Evolutionary conservation across 2,113 vertebrate genomes (phyloP).

Genomic region (Campylomormyrus numenius): DNA sequence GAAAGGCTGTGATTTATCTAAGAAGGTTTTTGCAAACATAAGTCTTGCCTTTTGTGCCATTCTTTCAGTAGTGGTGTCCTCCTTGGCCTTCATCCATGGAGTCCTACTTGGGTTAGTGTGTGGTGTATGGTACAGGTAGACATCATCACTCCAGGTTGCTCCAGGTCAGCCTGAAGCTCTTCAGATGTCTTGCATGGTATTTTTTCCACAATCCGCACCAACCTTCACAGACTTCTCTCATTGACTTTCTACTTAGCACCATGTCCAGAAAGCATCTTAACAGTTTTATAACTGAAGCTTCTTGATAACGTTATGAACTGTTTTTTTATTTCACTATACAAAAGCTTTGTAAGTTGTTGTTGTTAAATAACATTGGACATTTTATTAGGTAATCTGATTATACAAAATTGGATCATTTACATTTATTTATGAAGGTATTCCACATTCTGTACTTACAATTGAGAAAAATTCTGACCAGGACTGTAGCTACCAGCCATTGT

Average conservation of each 20-base stretch:
- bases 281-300: no score
- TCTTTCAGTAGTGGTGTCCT: no score
- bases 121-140: background rate
- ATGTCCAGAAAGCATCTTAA: no score
- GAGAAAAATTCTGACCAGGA: background rate
- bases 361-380: background rate
- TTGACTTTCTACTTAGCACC: background rate
- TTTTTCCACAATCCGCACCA: no score
- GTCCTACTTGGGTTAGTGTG: background rate
- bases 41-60: no score
- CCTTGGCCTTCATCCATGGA: no score
- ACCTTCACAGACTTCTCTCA: background rate
- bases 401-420: background rate
- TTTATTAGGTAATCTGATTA: background rate
- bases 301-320: no score
- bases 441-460: background rate
- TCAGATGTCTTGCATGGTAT: no score
- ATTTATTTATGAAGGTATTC: background rate
- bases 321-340: background rate
- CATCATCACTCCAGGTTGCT: background rate
- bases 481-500: background rate
- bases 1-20: no score
- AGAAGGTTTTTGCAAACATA: no score
- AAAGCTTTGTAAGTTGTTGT: background rate
- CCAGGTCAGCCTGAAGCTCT: background rate